Evolutionary conservation across 2,888 invertebrate species (phyloP).

Genomic region (Lithophane semibrunnea): DNA sequence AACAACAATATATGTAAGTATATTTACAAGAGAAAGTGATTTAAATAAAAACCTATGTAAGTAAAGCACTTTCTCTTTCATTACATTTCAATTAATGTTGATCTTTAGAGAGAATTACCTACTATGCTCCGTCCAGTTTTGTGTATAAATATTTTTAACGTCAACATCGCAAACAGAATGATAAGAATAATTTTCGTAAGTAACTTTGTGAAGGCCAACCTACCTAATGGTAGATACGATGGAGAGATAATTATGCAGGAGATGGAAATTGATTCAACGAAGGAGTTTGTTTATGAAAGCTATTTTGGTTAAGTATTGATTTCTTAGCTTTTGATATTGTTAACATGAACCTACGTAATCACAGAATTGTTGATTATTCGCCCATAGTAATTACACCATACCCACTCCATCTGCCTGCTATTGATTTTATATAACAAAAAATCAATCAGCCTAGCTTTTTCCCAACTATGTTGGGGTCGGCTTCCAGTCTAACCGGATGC

Average conservation of each 20-base stretch:
- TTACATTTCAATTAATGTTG: conserved; percentile 25
- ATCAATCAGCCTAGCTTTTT: no score
- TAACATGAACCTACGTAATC: conserved; percentile 7
- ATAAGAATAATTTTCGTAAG: conserved; percentile 19
- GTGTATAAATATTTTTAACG: conserved; percentile 24
- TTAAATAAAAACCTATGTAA: not conserved
- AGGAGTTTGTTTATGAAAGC: conserved; percentile 33
- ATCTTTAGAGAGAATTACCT: conserved; percentile 16
- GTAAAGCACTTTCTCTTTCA: not conserved
- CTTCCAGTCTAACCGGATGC: no score
- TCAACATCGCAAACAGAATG: conserved; percentile 22
- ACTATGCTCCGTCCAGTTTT: not conserved
- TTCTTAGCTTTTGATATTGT: conserved; percentile 26
- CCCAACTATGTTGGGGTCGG: no score
- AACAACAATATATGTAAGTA: not conserved
- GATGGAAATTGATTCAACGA: conserved; percentile 41
- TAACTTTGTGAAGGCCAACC: conserved; percentile 11
- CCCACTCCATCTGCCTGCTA: conserved; percentile 5
- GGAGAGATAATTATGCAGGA: conserved; percentile 24
- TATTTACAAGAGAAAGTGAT: conserved; percentile 21
- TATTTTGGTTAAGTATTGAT: conserved; percentile 33
- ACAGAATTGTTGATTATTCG: conserved; percentile 15
- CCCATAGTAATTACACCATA: not conserved
- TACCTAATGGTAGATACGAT: not conserved
- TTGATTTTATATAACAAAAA: conserved; percentile 28